A percentile compares a stretch with the other conserved stretches of the same genome.
phyloP scores from a whole-genome alignment of 2,113 vertebrate species.

The Epinephelus cyanopodus region DNA sequence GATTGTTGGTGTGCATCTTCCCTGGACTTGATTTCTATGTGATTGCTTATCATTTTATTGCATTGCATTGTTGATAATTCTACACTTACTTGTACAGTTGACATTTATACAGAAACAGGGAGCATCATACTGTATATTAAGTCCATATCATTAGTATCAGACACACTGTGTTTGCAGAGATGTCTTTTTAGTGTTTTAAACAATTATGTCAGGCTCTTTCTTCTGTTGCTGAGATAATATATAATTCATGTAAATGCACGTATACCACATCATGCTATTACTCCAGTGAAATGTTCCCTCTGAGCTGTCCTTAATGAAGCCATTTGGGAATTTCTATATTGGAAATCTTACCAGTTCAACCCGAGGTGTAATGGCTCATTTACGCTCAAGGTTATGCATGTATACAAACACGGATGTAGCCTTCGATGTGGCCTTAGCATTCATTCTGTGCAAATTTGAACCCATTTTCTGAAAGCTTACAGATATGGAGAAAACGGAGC shows the following conservation, averaged over 20 bases:
- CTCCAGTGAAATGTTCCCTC: constrained; percentile 60
- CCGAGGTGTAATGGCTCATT: not conserved
- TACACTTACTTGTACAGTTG: not conserved
- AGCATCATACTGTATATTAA: not conserved
- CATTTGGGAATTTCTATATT: constrained; percentile 64
- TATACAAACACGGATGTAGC: too few species aligned
- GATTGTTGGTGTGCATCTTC: not conserved
- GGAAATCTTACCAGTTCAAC: constrained; percentile 43
- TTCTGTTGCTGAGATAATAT: constrained; percentile 36
- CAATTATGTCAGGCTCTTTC: constrained; percentile 36
- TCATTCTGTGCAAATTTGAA: too few species aligned
- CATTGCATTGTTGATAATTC: not conserved
- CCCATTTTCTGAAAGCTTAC: too few species aligned
- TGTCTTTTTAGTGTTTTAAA: constrained; percentile 29
- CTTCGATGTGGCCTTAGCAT: too few species aligned
- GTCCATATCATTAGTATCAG: not conserved
- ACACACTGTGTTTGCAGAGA: not conserved
- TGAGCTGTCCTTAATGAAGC: constrained; percentile 57
- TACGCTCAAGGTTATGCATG: too few species aligned
- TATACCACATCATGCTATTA: constrained; percentile 24
- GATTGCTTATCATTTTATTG: not conserved
- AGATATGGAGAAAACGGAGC: too few species aligned
- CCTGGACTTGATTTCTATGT: not conserved
- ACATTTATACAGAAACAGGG: not conserved
- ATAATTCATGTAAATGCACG: constrained; percentile 59